phyloP scores from a whole-genome alignment of 2,797 vertebrate genomes.

The Smutsia temminckii region DNA sequence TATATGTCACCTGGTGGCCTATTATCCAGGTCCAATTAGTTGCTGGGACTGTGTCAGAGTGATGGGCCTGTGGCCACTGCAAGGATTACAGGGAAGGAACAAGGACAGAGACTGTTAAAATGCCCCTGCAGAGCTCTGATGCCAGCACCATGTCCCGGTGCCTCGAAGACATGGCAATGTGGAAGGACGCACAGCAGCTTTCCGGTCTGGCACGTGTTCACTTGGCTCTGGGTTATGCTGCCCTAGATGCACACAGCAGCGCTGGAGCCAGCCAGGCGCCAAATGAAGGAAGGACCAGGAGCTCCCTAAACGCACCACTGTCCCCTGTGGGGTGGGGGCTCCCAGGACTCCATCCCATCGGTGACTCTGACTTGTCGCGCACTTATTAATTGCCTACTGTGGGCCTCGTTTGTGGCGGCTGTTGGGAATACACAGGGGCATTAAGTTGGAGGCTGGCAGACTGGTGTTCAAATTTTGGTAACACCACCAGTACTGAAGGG shows the following conservation, averaged over 20 bases:
- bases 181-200: background rate
- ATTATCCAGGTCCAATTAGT: conserved; percentile 56
- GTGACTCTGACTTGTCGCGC: background rate
- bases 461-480: background rate
- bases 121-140: conserved; percentile 1
- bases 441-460: background rate
- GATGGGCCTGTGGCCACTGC: background rate
- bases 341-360: background rate
- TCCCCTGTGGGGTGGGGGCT: too few relatives aligned
- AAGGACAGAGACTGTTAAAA: conserved; percentile 58
- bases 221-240: background rate
- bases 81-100: background rate
- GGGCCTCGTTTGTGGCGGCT: background rate
- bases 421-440: background rate
- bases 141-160: background rate
- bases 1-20: background rate
- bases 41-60: background rate
- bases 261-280: rapidly evolving
- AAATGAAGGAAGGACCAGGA: background rate
- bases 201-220: background rate
- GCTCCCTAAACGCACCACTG: rapidly evolving
- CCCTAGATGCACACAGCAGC: background rate
- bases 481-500: background rate
- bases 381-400: background rate
- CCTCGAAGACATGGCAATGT: conserved; percentile 41